Percentiles rank a stretch among this genome's conserved stretches.
Evolutionary conservation across 2,113 vertebrate genomes (phyloP).

Genomic region (Orthonyx spaldingii): DNA sequence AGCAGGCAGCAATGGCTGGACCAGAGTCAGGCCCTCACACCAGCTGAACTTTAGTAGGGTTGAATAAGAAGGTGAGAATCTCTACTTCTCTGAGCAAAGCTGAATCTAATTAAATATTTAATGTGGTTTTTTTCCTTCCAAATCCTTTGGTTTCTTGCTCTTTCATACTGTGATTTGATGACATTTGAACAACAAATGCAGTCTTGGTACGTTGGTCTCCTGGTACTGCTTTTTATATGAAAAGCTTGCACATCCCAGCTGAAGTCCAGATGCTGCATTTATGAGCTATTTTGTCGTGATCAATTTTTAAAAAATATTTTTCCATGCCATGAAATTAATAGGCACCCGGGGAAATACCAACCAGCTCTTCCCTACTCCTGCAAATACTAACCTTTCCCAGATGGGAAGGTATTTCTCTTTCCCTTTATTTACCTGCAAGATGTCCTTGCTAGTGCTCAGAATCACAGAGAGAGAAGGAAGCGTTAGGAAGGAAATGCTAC

Average conservation of each 20-base stretch:
- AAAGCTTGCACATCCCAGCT: conserved; percentile 10
- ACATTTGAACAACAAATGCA: conserved; percentile 56
- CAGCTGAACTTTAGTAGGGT: background rate
- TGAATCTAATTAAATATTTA: conserved; percentile 33
- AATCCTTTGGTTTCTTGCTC: conserved; percentile 47
- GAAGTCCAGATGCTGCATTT: conserved; percentile 55
- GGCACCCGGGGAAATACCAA: conserved; percentile 25
- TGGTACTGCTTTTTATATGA: conserved; percentile 15
- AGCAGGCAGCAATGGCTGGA: background rate
- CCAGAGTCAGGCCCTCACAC: background rate
- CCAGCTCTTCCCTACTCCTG: background rate
- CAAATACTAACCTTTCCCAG: conserved; percentile 9
- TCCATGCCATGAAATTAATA: conserved; percentile 23
- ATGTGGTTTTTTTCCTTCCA: background rate
- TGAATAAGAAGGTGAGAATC: background rate
- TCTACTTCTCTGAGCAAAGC: background rate
- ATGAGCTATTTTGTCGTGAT: conserved; percentile 16
- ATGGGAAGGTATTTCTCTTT: background rate
- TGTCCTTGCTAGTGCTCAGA: background rate
- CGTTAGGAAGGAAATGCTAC: background rate
- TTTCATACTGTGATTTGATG: conserved; percentile 5
- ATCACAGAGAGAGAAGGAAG: background rate
- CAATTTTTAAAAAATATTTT: conserved; percentile 44
- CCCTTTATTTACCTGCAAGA: conserved; percentile 25
- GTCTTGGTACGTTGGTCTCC: conserved; percentile 14